Conservation (phyloP, 92 coral and sea anemone species). For the Paramuricea clavata region DNA sequence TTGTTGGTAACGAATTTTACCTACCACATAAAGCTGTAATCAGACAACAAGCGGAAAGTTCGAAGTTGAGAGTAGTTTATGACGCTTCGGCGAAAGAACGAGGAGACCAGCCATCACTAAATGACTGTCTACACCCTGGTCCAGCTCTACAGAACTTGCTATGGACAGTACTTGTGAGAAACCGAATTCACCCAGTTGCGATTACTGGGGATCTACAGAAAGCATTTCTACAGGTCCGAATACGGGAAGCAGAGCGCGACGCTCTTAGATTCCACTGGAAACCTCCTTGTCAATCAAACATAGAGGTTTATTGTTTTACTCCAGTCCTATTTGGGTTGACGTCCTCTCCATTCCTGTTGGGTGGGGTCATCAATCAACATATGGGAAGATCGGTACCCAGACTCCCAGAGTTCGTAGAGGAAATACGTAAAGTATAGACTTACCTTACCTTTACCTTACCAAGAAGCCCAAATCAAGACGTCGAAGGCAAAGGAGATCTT, state of each 20-base stretch:
- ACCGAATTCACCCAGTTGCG: conserved; percentile 15
- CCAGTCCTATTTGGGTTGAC: conserved; percentile 28
- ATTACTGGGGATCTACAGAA: too few relatives aligned
- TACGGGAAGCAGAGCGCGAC: conserved; percentile 15
- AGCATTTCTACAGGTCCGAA: conserved; percentile 9
- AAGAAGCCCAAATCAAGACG: conserved; percentile 34
- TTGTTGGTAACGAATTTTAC: conserved; percentile 4
- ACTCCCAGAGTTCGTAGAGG: conserved; percentile 36
- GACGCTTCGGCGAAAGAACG: too few relatives aligned
- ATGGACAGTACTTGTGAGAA: conserved; percentile 31
- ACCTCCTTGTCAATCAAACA: conserved; percentile 19
- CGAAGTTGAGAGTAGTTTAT: too few relatives aligned
- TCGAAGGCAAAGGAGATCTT: conserved; percentile 36
- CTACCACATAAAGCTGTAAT: conserved; percentile 3
- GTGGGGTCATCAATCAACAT: conserved; percentile 5
- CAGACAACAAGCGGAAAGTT: background rate
- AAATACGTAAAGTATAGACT: background rate
- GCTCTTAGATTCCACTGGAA: conserved; percentile 37
- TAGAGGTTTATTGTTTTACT: conserved; percentile 20
- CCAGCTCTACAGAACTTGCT: conserved; percentile 20
- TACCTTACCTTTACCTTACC: too few relatives aligned
- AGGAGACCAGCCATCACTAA: background rate
- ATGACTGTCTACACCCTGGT: background rate
- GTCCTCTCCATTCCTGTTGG: conserved; percentile 38
- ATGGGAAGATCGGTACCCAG: conserved; percentile 20